Evolutionary conservation across 2,113 vertebrate genomes (phyloP).

Genomic region (Polypterus senegalus): DNA sequence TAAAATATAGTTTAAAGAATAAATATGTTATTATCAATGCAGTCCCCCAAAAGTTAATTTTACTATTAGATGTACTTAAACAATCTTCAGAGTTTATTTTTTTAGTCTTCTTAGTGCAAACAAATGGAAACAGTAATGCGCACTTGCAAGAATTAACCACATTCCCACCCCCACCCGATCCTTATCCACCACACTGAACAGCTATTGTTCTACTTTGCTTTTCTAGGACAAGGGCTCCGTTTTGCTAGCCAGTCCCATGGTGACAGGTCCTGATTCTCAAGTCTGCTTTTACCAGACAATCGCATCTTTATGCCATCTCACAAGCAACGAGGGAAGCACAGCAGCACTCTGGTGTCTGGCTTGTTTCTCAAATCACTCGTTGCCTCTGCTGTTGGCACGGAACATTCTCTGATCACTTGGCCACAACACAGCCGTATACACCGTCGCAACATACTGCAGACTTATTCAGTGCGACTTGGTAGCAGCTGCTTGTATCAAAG

Average conservation of each 20-base stretch:
- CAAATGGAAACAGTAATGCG: too few relatives aligned
- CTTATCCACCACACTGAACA: constrained; percentile 10
- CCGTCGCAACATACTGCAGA: too few relatives aligned
- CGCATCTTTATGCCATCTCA: constrained; percentile 21
- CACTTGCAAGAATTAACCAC: too few relatives aligned
- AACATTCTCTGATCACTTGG: too few relatives aligned
- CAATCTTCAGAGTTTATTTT: too few relatives aligned
- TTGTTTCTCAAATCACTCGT: neutral
- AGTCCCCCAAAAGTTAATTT: too few relatives aligned
- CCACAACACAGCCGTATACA: too few relatives aligned
- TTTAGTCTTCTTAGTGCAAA: too few relatives aligned
- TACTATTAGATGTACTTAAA: too few relatives aligned
- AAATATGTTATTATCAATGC: too few relatives aligned
- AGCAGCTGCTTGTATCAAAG: neutral
- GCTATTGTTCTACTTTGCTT: constrained; percentile 19
- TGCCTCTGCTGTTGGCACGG: neutral
- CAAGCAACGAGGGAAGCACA: neutral
- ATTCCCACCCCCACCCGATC: neutral
- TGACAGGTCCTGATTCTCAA: constrained; percentile 6
- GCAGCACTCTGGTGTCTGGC: neutral
- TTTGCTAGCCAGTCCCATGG: constrained; percentile 11
- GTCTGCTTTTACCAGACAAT: constrained; percentile 18
- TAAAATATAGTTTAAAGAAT: too few relatives aligned
- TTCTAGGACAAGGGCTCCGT: constrained; percentile 24
- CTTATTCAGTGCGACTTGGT: neutral